Evolutionary conservation across 2,113 vertebrate genomes (phyloP).

Genomic region (Aplodontia rufa): DNA sequence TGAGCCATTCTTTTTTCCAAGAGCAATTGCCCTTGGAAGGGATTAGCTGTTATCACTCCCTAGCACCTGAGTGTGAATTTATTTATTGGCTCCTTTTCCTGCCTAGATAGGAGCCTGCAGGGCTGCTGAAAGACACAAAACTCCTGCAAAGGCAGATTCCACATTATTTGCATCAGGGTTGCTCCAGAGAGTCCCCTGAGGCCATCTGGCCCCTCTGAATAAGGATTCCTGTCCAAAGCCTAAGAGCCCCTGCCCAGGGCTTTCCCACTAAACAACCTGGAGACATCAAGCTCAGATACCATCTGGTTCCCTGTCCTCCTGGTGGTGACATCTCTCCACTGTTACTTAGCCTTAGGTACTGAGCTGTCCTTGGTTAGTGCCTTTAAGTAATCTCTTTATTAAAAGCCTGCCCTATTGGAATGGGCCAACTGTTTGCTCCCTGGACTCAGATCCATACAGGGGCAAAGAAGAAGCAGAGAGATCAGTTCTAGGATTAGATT

Average conservation of each 20-base stretch:
- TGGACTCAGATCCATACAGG: not conserved
- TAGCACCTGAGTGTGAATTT: conserved; percentile 64
- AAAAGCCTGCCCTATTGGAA: not conserved
- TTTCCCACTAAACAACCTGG: not conserved
- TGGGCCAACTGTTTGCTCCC: not conserved
- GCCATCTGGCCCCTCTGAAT: not conserved
- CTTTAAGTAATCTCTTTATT: not conserved
- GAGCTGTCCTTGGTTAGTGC: not conserved
- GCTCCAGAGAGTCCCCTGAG: not conserved
- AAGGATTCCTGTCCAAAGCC: not conserved
- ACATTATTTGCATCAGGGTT: not conserved
- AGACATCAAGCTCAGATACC: not conserved
- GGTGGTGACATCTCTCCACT: not conserved
- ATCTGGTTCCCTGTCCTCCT: not conserved
- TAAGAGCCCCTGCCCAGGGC: not conserved
- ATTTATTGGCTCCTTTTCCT: conserved; percentile 64
- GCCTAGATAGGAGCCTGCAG: conserved; percentile 43
- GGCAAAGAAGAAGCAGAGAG: not conserved
- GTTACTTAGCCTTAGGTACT: not conserved
- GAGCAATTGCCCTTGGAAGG: conserved; percentile 63
- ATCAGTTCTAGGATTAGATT: not conserved
- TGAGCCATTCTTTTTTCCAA: not conserved
- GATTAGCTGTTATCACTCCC: conserved; percentile 71
- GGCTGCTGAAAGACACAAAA: conserved; percentile 39
- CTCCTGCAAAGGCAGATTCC: not conserved